phyloP scores from a whole-genome alignment of 2,113 vertebrate species.

The Hepsetus odoe region DNA sequence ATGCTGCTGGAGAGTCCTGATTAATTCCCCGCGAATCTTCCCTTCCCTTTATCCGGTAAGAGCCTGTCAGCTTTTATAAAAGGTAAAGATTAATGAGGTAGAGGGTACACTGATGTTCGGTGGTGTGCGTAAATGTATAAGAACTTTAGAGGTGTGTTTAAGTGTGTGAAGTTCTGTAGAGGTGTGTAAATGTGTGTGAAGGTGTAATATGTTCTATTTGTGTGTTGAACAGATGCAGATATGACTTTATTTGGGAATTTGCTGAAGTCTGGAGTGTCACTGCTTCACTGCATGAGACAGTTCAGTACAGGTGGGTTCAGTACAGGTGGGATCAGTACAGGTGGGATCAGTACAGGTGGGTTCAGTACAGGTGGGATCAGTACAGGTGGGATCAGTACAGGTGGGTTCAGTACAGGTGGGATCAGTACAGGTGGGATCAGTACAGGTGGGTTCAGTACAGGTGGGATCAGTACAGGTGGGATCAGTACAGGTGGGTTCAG shows the following conservation, averaged over 20 bases:
- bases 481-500: neutral
- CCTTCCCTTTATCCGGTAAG: neutral
- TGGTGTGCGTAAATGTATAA: too few relatives aligned
- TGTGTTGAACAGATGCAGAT: neutral
- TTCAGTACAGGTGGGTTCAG: slow-evolving; percentile 41
- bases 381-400: neutral
- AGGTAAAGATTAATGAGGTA: neutral
- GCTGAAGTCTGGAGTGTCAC: slow-evolving; percentile 1
- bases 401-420: neutral
- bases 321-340: neutral
- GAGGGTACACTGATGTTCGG: neutral
- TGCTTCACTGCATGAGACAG: slow-evolving; percentile 27
- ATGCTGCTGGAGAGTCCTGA: neutral
- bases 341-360: slow-evolving; percentile 13
- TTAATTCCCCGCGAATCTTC: neutral
- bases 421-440: neutral
- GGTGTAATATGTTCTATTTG: neutral
- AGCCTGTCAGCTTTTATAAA: neutral
- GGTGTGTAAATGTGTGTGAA: neutral
- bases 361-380: neutral
- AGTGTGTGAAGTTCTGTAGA: neutral
- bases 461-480: neutral
- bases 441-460: neutral
- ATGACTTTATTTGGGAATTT: slow-evolving; percentile 39
- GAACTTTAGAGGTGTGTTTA: too few relatives aligned